These are phyloP conservation scores for Polyodon spathula DNA, from an alignment of 2,113 vertebrate genomes.

Conservation along the genomic window DNA sequence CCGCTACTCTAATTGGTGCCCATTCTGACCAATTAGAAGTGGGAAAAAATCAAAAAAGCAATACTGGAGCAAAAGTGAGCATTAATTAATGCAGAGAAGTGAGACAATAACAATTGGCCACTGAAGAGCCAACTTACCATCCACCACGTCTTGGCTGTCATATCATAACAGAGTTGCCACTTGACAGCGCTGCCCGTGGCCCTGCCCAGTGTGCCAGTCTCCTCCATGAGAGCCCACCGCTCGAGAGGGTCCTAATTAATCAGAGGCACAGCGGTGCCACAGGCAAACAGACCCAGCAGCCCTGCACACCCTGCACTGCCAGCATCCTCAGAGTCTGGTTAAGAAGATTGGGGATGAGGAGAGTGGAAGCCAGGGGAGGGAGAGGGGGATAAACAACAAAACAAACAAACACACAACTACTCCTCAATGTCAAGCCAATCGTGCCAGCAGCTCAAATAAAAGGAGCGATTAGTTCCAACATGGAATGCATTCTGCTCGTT, in stretches of 20 bases:
- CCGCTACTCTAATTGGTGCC: no score
- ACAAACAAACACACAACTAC: conserved; percentile 18
- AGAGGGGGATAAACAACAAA: conserved; percentile 13
- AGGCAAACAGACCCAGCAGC: background rate
- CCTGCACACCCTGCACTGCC: background rate
- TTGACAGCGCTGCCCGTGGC: conserved; percentile 47
- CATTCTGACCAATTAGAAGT: no score
- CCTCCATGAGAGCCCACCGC: background rate
- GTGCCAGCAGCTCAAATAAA: conserved; percentile 17
- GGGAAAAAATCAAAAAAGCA: background rate
- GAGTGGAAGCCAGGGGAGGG: conserved; percentile 5
- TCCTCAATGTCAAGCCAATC: conserved; percentile 25
- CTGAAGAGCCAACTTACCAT: conserved; percentile 66
- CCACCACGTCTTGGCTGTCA: conserved; percentile 82
- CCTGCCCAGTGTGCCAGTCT: background rate
- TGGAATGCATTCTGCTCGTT: background rate
- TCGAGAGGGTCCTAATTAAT: background rate
- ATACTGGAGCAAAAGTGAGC: background rate
- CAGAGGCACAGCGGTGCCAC: background rate
- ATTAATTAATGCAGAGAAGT: no score
- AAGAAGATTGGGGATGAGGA: background rate
- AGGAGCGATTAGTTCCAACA: conserved; percentile 6
- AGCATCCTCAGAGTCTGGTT: background rate
- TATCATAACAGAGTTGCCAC: conserved; percentile 84
- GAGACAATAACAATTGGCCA: background rate